A percentile compares a stretch with the other conserved stretches of the same genome.
phyloP scores from a whole-genome alignment of 2,888 invertebrate species.

The Drosophila quinaria region DNA sequence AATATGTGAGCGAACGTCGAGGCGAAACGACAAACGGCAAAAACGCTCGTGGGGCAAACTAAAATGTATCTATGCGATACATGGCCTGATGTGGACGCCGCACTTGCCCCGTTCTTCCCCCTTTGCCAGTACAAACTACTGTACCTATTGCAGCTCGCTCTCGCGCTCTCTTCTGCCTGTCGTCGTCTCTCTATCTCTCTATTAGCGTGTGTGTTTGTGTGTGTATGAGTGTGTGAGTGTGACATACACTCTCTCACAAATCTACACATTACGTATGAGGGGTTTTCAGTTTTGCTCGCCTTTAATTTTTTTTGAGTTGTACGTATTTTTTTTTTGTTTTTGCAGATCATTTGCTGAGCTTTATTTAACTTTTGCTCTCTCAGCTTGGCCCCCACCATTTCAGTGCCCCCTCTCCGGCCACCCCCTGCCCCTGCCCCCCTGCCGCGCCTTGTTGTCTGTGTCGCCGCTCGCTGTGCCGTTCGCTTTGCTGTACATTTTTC shows the following conservation, averaged over 20 bases:
- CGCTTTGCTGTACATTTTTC: conserved; percentile 69
- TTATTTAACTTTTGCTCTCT: conserved; percentile 82
- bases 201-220: conserved; percentile 17
- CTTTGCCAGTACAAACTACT: conserved; percentile 34
- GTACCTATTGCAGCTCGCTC: conserved; percentile 49
- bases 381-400: conserved; percentile 39
- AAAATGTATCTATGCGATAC: conserved; percentile 78
- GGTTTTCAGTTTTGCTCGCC: conserved; percentile 69
- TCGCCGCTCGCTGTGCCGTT: conserved; percentile 48
- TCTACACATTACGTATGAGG: conserved; percentile 71
- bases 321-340: conserved; percentile 56
- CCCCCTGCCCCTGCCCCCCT: neutral
- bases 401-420: conserved; percentile 8
- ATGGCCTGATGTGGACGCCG: conserved; percentile 72
- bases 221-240: conserved; percentile 30
- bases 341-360: conserved; percentile 79
- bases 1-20: conserved; percentile 67
- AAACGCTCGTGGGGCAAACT: conserved; percentile 56
- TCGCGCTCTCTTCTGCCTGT: conserved; percentile 13
- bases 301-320: conserved; percentile 49
- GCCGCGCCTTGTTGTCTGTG: conserved; percentile 53
- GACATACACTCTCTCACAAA: conserved; percentile 30
- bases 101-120: conserved; percentile 8
- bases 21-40: conserved; percentile 60
- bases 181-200: conserved; percentile 44